A percentile compares a stretch with the other conserved stretches of the same genome.
Conservation (phyloP, 2,113 vertebrate species). For the Thamnaconus septentrionalis region DNA sequence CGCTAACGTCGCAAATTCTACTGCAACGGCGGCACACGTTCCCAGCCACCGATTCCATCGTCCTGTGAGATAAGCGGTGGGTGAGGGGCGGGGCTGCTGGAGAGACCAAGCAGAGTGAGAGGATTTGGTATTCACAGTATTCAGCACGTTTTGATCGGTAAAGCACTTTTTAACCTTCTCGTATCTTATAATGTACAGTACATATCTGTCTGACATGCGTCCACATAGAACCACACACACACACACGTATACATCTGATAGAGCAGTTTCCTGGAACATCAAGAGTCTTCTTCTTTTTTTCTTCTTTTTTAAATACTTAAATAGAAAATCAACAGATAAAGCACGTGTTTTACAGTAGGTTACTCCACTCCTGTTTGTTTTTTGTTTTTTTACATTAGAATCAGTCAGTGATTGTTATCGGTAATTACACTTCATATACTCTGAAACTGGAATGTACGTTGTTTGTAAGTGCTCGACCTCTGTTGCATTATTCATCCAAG, state of each 20-base stretch:
- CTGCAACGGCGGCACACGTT: constrained; percentile 6
- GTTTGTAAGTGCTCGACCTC: constrained; percentile 68
- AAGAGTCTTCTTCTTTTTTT: constrained; percentile 41
- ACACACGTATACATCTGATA: constrained; percentile 62
- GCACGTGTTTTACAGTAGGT: constrained; percentile 61
- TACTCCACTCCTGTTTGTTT: constrained; percentile 45
- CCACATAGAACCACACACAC: constrained; percentile 56
- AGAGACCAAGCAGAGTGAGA: constrained; percentile 50
- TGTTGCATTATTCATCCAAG: constrained; percentile 50
- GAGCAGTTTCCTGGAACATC: constrained; percentile 61
- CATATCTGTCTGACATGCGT: constrained; percentile 63
- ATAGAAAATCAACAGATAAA: constrained; percentile 70
- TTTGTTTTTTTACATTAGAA: constrained; percentile 46
- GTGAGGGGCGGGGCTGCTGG: constrained; percentile 23
- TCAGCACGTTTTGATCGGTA: constrained; percentile 79
- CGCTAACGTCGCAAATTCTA: constrained; percentile 1
- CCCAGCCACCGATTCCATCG: constrained; percentile 1
- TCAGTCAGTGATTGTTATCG: constrained; percentile 56
- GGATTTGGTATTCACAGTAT: constrained; percentile 80
- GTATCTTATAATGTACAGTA: constrained; percentile 57
- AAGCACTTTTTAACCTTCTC: constrained; percentile 76
- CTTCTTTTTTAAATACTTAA: constrained; percentile 54
- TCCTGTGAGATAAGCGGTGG: constrained; percentile 19
- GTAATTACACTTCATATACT: constrained; percentile 68
- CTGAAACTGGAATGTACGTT: constrained; percentile 72